Evolutionary conservation across 2,113 vertebrate genomes (phyloP).

Genomic region (Echinops telfairi): DNA sequence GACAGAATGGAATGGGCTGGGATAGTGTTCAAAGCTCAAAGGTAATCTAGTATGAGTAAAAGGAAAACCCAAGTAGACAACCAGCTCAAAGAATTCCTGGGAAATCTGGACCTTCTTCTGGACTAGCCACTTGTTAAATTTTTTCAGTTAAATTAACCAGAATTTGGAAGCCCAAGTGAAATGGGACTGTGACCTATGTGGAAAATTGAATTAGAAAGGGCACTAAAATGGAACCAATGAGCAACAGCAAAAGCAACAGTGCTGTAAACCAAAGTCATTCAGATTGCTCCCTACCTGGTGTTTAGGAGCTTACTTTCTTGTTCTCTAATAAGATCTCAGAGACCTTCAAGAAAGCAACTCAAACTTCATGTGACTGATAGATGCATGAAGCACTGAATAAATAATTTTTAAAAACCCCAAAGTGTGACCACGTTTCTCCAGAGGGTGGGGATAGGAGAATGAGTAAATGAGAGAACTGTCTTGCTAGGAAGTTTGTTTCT

Average conservation of each 20-base stretch:
- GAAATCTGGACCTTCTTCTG: not conserved
- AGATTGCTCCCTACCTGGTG: too few species aligned
- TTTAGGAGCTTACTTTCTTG: not conserved
- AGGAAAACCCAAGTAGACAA: not conserved
- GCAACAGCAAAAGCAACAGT: not conserved
- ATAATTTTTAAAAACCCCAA: too few species aligned
- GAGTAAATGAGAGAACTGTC: not conserved
- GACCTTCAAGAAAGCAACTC: not conserved
- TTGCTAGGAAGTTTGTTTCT: too few species aligned
- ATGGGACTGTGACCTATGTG: too few species aligned
- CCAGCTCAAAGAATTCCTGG: not conserved
- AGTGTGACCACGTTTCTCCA: too few species aligned
- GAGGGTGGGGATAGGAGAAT: too few species aligned
- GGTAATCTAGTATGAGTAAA: too few species aligned
- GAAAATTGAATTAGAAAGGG: too few species aligned
- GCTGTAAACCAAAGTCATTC: not conserved
- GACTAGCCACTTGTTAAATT: not conserved
- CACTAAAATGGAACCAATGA: accelerated
- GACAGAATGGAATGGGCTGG: accelerated
- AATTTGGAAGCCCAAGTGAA: not conserved
- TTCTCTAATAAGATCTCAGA: not conserved
- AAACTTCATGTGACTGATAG: not conserved
- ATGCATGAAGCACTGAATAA: not conserved
- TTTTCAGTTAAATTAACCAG: not conserved
- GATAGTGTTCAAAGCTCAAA: not conserved